Percentiles rank a stretch among this genome's conserved stretches.
These are phyloP conservation scores for Dinomys branickii DNA, from an alignment of 2,113 vertebrate species.

Conservation along the genomic window DNA sequence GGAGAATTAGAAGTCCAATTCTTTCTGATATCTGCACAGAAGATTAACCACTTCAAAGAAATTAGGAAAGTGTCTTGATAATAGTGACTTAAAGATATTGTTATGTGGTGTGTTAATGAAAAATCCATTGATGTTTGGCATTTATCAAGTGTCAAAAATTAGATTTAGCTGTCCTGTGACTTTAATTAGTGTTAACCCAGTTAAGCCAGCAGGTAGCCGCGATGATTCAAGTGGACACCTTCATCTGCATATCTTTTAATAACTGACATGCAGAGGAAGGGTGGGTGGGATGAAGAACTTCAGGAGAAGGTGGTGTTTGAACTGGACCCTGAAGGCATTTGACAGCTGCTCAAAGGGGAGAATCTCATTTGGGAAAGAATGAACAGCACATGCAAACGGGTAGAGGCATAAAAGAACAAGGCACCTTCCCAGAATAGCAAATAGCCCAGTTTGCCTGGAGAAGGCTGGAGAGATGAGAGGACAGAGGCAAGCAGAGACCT, in stretches of 20 bases:
- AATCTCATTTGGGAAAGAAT: not conserved
- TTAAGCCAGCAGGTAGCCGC: conserved; percentile 53
- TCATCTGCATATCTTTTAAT: conserved; percentile 25
- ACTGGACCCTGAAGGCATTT: conserved; percentile 58
- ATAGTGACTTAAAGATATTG: conserved; percentile 61
- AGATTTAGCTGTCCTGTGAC: conserved; percentile 65
- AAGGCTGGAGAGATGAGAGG: not conserved
- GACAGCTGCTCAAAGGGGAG: conserved; percentile 60
- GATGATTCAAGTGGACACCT: not conserved
- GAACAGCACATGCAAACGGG: not conserved
- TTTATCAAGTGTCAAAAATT: conserved; percentile 79
- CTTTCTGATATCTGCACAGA: conserved; percentile 59
- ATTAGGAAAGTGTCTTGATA: conserved; percentile 69
- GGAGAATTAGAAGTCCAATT: conserved; percentile 68
- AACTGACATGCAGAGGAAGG: not conserved
- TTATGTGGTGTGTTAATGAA: conserved; percentile 72
- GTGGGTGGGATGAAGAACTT: not conserved
- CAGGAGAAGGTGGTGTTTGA: conserved; percentile 35
- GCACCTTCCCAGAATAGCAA: conserved; percentile 21
- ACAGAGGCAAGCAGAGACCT: not conserved
- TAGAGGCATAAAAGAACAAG: conserved; percentile 32
- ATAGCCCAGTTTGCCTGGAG: not conserved
- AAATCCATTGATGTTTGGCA: conserved; percentile 72
- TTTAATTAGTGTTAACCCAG: conserved; percentile 76
- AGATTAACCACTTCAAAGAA: conserved; percentile 73